These are phyloP conservation scores for Piliocolobus tephrosceles DNA, from an alignment of 2,113 vertebrate genomes.

Conservation along the genomic window DNA sequence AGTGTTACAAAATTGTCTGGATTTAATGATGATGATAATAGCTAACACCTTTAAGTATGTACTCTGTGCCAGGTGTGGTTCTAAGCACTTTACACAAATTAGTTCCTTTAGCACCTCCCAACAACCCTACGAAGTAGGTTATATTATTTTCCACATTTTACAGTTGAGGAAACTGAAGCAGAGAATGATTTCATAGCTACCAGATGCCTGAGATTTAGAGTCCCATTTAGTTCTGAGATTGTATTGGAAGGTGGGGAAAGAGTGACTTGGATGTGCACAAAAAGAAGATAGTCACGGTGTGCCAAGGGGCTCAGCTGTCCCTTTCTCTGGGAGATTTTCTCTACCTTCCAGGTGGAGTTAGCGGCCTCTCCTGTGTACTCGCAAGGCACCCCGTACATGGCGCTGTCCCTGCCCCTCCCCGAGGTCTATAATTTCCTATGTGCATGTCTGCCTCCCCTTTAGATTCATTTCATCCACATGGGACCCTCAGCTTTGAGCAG, in stretches of 20 bases:
- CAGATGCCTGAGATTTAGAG: not conserved
- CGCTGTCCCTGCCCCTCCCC: rapidly evolving
- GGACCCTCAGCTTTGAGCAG: not conserved
- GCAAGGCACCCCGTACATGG: not conserved
- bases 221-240: not conserved
- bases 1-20: not conserved
- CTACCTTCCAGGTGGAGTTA: not conserved
- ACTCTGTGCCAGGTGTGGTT: not conserved
- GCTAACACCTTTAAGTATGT: not conserved
- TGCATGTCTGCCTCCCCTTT: not conserved
- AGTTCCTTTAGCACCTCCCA: not conserved
- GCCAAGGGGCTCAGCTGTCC: not conserved
- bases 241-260: not conserved
- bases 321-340: not conserved
- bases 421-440: not conserved
- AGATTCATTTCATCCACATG: not conserved
- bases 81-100: not conserved
- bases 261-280: not conserved
- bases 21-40: not conserved
- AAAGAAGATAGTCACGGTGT: not conserved
- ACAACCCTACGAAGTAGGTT: not conserved
- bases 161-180: not conserved
- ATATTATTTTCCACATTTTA: not conserved
- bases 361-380: not conserved
- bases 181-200: not conserved